Evolutionary conservation across 2,113 vertebrate genomes (phyloP), one percentile per base, ranked within the genome.

Genomic region (Catharus bicknelli): DNA sequence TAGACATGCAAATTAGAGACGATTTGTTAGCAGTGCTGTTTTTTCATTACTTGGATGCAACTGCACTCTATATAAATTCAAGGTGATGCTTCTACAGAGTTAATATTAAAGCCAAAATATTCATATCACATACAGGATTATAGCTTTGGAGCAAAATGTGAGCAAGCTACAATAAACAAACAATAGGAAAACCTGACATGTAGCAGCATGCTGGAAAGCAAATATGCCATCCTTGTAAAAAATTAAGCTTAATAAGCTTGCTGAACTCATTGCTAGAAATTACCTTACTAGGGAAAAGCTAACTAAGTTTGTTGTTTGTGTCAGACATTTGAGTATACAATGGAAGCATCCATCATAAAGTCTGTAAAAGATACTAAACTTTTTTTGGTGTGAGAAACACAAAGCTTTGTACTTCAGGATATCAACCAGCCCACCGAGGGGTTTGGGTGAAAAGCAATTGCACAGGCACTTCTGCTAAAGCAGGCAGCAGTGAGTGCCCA

Each of bases 401-500:
- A 59, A 26, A 86, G 34, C 51, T 74, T 40, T 5, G 3, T 16
- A n/a, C 30, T 73, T 42, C 29, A 32, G 38, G 51, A 6, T 19
- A 7, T 43, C 40, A 51, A 10, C 1, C 36, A 27, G 18, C 26
- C n/a, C 48, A 0, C 7, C 1, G 17, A 38, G 25, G 9, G 32
- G 10, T 4, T 22, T 5, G 23, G 50, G 29, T 53, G 58, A 42
- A 25, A 42, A 45, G 17, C 73, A 53, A 11, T 34, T 63, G 29
- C 6, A 4, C 1, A 47, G 64, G n/a, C 29, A 3, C n/a, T 50
- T n/a, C 47, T 83, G 11, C 57, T 23, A 5, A 21, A 47, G 63
- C 64, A 51, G 80, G 38, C 40, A 55, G 6, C 29, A 10, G 5
- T 1, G 62, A 25, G n/a, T 3, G 23, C 68, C 13, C 17, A 1